Evolutionary conservation across 2,113 vertebrate species (phyloP).

Genomic region (Heterochromis multidens): DNA sequence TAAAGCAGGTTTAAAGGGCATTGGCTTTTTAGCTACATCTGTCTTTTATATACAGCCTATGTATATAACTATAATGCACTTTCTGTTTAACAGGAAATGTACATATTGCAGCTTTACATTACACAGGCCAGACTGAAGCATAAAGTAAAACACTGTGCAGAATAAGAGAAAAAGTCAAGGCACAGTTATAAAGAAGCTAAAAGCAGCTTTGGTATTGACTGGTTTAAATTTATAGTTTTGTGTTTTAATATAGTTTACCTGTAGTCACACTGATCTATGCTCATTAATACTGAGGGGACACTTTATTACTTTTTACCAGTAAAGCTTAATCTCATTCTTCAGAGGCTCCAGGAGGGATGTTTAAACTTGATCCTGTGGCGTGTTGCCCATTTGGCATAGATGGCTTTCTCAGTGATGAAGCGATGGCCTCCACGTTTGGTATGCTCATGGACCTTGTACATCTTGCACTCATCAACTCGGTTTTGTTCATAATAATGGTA

Average conservation of each 20-base stretch:
- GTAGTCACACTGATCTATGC: not conserved
- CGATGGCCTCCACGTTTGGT: slow-evolving; percentile 83
- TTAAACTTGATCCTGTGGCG: slow-evolving; percentile 80
- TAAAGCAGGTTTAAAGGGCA: not conserved
- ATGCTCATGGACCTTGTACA: slow-evolving; percentile 86
- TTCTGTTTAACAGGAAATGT: not conserved
- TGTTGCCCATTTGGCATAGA: slow-evolving; percentile 91
- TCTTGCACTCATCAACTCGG: slow-evolving; percentile 83
- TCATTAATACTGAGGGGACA: not conserved
- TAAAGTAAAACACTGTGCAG: not conserved
- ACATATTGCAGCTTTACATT: not conserved
- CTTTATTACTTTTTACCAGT: not conserved
- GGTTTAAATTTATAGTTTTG: not conserved
- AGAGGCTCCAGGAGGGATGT: slow-evolving; percentile 80
- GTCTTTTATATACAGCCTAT: not conserved
- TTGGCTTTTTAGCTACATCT: not conserved
- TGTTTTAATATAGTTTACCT: not conserved
- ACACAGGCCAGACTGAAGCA: not conserved
- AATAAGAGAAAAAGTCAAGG: slow-evolving; percentile 17
- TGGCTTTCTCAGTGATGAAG: slow-evolving; percentile 93
- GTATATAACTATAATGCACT: not conserved
- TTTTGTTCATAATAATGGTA: slow-evolving; percentile 94
- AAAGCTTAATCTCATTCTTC: not conserved
- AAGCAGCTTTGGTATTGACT: slow-evolving; percentile 19
- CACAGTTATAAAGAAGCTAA: slow-evolving; percentile 7